Percentiles rank a stretch among this genome's conserved stretches.
phyloP scores from a whole-genome alignment of 1,140 invertebrate genomes.

The Laupala kohalensis region DNA sequence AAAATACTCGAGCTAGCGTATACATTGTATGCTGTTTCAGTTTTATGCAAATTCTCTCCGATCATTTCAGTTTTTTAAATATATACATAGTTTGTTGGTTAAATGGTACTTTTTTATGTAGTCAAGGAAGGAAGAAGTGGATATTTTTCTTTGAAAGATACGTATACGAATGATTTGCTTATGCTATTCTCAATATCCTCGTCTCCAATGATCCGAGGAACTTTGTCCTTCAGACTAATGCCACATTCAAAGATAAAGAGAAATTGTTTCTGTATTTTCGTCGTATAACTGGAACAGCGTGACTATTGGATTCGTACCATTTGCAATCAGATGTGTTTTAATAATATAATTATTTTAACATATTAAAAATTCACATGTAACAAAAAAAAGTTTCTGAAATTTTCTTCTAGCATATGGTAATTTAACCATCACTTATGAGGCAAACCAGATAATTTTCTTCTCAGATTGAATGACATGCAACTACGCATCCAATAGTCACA shows the following conservation, averaged over 20 bases:
- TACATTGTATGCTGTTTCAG: conserved; percentile 8
- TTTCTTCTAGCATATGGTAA: too few relatives aligned
- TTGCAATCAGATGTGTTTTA: too few relatives aligned
- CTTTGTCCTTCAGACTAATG: background rate
- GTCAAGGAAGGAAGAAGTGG: conserved; percentile 38
- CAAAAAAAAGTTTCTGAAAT: too few relatives aligned
- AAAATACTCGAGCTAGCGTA: conserved; percentile 14
- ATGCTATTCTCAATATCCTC: background rate
- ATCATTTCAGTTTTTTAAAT: conserved; percentile 9
- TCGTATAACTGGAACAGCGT: background rate
- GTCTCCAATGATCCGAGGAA: background rate
- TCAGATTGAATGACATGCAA: too few relatives aligned
- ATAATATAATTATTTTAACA: too few relatives aligned
- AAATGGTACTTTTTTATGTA: conserved; percentile 19
- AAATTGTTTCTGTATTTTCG: background rate
- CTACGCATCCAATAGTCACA: background rate
- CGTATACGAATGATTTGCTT: conserved; percentile 34
- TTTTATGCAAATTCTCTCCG: background rate
- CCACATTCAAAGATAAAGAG: background rate
- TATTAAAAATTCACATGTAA: too few relatives aligned
- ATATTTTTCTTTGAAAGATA: conserved; percentile 34
- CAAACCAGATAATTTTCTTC: too few relatives aligned
- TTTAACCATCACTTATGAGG: too few relatives aligned
- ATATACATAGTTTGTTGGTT: conserved; percentile 13
- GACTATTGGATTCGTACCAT: background rate